Percentiles rank a stretch among this genome's conserved stretches.
These are phyloP conservation scores for Holotrichia oblita DNA, from an alignment of 1,140 invertebrate species.

Conservation along the genomic window DNA sequence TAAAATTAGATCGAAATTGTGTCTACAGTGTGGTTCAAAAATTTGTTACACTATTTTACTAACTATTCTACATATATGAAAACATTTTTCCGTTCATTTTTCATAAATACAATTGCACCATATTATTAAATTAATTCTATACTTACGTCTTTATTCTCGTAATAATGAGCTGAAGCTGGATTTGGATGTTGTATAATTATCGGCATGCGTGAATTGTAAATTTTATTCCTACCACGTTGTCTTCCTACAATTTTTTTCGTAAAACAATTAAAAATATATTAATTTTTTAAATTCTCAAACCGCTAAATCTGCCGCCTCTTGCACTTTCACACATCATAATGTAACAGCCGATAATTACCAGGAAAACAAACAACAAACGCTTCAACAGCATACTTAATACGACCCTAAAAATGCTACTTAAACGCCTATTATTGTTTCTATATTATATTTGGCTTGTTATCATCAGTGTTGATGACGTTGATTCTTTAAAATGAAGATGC, in stretches of 20 bases:
- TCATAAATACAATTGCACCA: no score
- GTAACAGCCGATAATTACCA: conserved; percentile 23
- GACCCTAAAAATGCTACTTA: neutral
- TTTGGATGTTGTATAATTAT: conserved; percentile 73
- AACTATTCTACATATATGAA: no score
- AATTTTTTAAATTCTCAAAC: conserved; percentile 30
- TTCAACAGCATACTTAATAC: neutral
- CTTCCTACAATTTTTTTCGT: conserved; percentile 23
- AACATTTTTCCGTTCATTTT: no score
- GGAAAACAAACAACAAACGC: conserved; percentile 19
- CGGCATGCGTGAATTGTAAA: conserved; percentile 66
- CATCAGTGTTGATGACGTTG: neutral
- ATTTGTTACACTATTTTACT: no score
- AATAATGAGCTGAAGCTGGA: conserved; percentile 73
- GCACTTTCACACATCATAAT: conserved; percentile 40
- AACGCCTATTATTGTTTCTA: neutral
- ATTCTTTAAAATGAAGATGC: neutral
- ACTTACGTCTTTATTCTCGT: conserved; percentile 78
- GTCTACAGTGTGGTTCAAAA: no score
- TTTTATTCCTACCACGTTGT: conserved; percentile 59
- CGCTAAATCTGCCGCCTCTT: conserved; percentile 43
- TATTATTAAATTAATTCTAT: no score
- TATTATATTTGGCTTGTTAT: neutral
- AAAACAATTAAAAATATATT: neutral
- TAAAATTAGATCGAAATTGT: no score